A percentile compares a stretch with the other conserved stretches of the same genome.
phyloP scores from a whole-genome alignment of 1,140 invertebrate species.

The Tachypleus tridentatus region DNA sequence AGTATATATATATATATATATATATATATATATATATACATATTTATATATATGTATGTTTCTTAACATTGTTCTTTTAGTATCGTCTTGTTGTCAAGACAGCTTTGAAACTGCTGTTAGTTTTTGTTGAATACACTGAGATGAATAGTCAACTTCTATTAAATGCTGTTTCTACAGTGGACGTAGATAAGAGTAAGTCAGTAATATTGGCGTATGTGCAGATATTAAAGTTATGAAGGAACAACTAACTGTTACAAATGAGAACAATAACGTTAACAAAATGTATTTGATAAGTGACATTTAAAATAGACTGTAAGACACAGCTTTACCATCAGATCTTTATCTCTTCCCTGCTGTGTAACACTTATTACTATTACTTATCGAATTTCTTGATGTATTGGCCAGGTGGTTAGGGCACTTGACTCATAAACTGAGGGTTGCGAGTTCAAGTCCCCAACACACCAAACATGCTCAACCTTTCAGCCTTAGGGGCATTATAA shows the following conservation, averaged over 20 bases:
- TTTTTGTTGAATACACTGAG: slow-evolving; percentile 98
- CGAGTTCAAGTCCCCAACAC: no score
- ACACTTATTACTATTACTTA: no score
- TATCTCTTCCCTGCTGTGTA: no score
- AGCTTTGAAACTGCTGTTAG: slow-evolving; percentile 86
- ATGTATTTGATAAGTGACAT: no score
- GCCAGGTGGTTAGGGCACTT: no score
- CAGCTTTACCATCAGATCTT: no score
- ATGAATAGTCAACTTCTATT: slow-evolving; percentile 80
- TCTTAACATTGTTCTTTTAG: slow-evolving; percentile 30
- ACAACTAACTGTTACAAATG: background rate
- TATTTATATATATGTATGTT: background rate
- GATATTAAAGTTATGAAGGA: background rate
- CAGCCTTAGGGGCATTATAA: no score
- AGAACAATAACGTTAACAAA: no score
- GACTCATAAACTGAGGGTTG: no score
- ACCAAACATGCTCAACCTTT: no score
- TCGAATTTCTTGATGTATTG: no score
- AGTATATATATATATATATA: background rate
- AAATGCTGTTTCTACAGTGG: slow-evolving; percentile 75
- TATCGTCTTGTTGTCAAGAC: slow-evolving; percentile 98
- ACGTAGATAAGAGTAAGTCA: slow-evolving; percentile 52
- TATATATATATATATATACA: slow-evolving; percentile 1
- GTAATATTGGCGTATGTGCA: background rate
- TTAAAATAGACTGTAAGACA: no score